Evolutionary conservation across 2,888 invertebrate genomes (phyloP).

Genomic region (Philereme vetulata): DNA sequence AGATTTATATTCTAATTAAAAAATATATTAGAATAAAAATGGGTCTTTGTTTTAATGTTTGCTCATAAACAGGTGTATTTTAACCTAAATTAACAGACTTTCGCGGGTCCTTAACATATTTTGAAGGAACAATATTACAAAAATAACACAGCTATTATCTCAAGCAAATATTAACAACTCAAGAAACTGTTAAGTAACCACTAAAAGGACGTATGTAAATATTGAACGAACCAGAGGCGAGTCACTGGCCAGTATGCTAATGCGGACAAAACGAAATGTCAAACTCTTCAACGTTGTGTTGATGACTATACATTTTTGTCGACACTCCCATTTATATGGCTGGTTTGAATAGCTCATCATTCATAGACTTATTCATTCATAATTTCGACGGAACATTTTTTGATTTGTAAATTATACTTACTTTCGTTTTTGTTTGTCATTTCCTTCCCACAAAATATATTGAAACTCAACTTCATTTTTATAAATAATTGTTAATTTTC

Average conservation of each 20-base stretch:
- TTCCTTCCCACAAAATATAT: constrained; percentile 6
- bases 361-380: constrained; percentile 52
- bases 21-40: neutral
- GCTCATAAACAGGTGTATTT: constrained; percentile 20
- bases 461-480: no score
- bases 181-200: constrained; percentile 40
- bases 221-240: constrained; percentile 61
- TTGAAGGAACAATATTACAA: constrained; percentile 20
- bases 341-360: constrained; percentile 64
- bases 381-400: constrained; percentile 39
- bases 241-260: constrained; percentile 77
- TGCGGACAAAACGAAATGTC: constrained; percentile 70
- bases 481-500: no score
- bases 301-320: constrained; percentile 75
- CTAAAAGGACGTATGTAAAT: constrained; percentile 64
- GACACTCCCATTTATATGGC: constrained; percentile 67
- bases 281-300: constrained; percentile 62
- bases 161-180: constrained; percentile 33
- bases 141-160: constrained; percentile 34
- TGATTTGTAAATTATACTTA: constrained; percentile 30
- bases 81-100: constrained; percentile 15
- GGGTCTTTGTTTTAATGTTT: constrained; percentile 11
- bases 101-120: constrained; percentile 23
- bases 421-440: constrained; percentile 26
- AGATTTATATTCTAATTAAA: constrained; percentile 21